Evolutionary conservation across 2,888 invertebrate species (phyloP).

Genomic region (Psylliodes chrysocephalus): DNA sequence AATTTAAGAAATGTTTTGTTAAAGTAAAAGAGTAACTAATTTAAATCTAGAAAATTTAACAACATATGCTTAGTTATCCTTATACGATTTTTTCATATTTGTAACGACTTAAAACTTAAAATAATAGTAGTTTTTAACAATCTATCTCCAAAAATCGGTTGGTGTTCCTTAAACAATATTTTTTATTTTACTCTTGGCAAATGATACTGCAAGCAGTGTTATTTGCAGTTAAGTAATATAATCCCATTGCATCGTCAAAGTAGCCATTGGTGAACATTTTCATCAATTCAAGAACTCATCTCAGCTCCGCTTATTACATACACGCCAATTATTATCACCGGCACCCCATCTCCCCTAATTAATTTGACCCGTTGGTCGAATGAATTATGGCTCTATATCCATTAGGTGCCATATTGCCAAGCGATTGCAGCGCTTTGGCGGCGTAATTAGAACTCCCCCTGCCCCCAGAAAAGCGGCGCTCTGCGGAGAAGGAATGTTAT

Average conservation of each 20-base stretch:
- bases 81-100: no score
- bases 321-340: slow-evolving; percentile 46
- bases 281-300: slow-evolving; percentile 20
- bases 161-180: no score
- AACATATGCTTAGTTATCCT: no score
- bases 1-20: no score
- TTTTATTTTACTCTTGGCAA: no score
- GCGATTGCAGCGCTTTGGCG: slow-evolving; percentile 60
- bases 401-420: slow-evolving; percentile 63
- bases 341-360: slow-evolving; percentile 58
- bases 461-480: slow-evolving; percentile 49
- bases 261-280: slow-evolving; percentile 9
- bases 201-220: no score
- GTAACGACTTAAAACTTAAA: no score
- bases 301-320: slow-evolving; percentile 30
- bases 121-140: no score
- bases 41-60: no score
- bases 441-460: slow-evolving; percentile 59
- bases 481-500: slow-evolving; percentile 58
- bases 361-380: slow-evolving; percentile 61
- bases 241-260: neutral
- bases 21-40: no score
- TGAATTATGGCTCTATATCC: slow-evolving; percentile 60
- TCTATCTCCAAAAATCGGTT: no score
- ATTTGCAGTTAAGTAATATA: neutral